Evolutionary conservation across 2,797 vertebrate species (phyloP), one percentile per base, ranked within the genome.

Genomic region (Alosa sapidissima): DNA sequence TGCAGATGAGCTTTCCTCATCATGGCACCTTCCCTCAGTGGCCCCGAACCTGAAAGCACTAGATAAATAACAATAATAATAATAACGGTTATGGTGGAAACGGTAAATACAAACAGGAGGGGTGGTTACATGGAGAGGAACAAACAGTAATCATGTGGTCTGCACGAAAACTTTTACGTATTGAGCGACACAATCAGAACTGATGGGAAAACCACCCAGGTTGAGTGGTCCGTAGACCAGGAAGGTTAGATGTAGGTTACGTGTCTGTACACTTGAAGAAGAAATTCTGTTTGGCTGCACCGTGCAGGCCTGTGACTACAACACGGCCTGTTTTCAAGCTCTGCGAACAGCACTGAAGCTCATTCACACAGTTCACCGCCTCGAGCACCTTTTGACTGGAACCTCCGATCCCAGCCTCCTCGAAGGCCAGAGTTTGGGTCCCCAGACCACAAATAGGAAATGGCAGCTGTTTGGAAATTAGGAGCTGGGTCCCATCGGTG

Each of bases 1-100:
- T 10, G 58, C 49, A 51, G 49, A 51, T 51, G 49, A 51, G 49
- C 49, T 10, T 51, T 0, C 11, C 49, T 51, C 49, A 10, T 51
- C 49, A 51, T 9, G 49, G 49, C 11, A 11, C 49, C 49, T 51
- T 51, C 49, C 49, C 8, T 51, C 49, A 51, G 49, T 51, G 49
- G 11, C 72, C 33, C 68, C 5, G 19, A 75, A 75, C 33, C 41
- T 47, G 72, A 78, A 78, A 78, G 72, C 72, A 78, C 72, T 78
- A 78, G 36, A 78, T 47, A 2, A 36, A 41, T 78, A 19, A 19
- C 8, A 8, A 21, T 7, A 47, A 45, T 2, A 19, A 19, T 45
- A 8, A 21, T 7, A 47, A 45, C 41, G 16, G 14, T 16, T 75
- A 19, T 55, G 21, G 21, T 14, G 33, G 24, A 33, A 78, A 8